phyloP scores from a whole-genome alignment of 2,797 vertebrate genomes.

The Phoeniculus purpureus region DNA sequence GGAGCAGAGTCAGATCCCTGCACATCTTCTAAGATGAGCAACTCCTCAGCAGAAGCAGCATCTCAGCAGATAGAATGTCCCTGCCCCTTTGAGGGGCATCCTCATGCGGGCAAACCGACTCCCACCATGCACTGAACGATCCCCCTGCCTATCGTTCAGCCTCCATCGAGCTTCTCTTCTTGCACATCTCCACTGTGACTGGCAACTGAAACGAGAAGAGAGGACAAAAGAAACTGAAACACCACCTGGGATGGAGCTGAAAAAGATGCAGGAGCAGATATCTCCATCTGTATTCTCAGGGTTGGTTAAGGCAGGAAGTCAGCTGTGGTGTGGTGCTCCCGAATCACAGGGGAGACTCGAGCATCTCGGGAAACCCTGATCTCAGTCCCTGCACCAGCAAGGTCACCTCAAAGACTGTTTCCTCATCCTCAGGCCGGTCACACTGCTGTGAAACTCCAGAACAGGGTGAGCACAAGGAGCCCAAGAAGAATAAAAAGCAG shows the following conservation, averaged over 20 bases:
- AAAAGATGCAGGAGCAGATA: constrained; percentile 37
- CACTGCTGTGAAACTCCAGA: not conserved
- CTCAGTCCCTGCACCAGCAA: not conserved
- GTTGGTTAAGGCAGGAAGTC: not conserved
- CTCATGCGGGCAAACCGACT: not conserved
- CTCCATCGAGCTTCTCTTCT: not conserved
- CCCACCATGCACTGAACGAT: accelerated
- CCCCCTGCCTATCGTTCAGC: not conserved
- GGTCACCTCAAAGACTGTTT: constrained; percentile 27
- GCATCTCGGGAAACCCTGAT: constrained; percentile 21
- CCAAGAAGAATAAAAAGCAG: constrained; percentile 9
- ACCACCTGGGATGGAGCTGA: constrained; percentile 55
- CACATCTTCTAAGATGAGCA: constrained; percentile 1
- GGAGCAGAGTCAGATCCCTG: constrained; percentile 13
- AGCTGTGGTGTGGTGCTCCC: not conserved
- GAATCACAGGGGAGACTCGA: not conserved
- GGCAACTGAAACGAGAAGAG: constrained; percentile 41
- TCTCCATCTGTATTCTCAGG: constrained; percentile 18
- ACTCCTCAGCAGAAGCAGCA: not conserved
- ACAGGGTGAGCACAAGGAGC: not conserved
- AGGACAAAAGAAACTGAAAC: constrained; percentile 46
- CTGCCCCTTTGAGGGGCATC: not conserved
- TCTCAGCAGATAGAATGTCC: not conserved
- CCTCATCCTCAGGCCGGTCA: constrained; percentile 19
- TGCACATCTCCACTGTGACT: not conserved